Base-by-base conservation (phyloP, 2,888 invertebrate genomes). In the Myopa tessellatipennis region DNA sequence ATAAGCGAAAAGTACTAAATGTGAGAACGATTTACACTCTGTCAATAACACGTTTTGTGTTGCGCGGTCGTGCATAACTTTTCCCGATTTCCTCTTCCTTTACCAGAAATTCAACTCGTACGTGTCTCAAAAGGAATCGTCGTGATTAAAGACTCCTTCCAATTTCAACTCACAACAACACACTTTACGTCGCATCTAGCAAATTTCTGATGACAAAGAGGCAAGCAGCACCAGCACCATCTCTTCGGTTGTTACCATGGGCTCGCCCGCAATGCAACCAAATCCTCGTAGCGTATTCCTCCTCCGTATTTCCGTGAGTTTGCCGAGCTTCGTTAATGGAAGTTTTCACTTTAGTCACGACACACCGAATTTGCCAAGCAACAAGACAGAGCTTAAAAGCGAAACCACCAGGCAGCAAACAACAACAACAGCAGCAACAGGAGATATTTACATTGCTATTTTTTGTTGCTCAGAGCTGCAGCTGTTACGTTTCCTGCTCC, bases 311-410 rank as follows among this genome's bases (percentile, higher is more conserved):
- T 1, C 26, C 26, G 26, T 26, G 10, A 55, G 52, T 50, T 58
- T 71, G 16, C 71, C 52, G 36, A 50, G 52, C 65, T 75, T 75
- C 69, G 68, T 75, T 75, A 68, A 69, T 68, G 68, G 40, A 55
- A 40, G 45, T 58, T 75, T 75, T 69, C 45, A 69, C 68, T 69
- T 75, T 58, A 68, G 75, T 75, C 75, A 75, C 75, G 75, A 75
- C 14, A 63, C 34, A 38, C 10, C 45, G 45, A 45, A 45, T 45
- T 10, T 45, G 45, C 45, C 10, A 45, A 8, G 45, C 7, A 45
- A 45, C 45, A 45, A 26, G 26, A 26, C 2, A 26, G 26, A 26
- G 26, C 26, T 26, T 26, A 26, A 26, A 26, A 26, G 2, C 26
- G 45, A 45, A 10, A 10, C 6, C 45, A 45, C 45, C 45, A 10